Conservation (phyloP, 2,888 invertebrate species). For the Conomelus anceps region DNA sequence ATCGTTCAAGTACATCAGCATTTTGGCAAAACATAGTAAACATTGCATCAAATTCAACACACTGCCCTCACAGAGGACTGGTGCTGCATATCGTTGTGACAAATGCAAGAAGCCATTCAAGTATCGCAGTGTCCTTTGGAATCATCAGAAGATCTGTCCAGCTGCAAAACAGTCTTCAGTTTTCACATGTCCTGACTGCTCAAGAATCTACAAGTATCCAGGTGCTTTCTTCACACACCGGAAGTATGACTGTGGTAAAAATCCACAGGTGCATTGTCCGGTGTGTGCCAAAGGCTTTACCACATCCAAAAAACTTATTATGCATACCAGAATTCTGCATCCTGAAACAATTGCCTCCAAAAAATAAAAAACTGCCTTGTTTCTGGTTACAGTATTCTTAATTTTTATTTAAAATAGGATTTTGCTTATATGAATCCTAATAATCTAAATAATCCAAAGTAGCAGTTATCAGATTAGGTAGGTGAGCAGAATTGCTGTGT, state of each 20-base stretch:
- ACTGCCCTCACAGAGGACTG: not conserved
- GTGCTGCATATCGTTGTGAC: not conserved
- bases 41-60: not conserved
- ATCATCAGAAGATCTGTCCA: not conserved
- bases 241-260: slow-evolving; percentile 41
- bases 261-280: slow-evolving; percentile 39
- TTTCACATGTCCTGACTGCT: not conserved
- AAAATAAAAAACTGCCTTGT: not conserved
- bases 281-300: slow-evolving; percentile 39
- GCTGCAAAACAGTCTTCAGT: not conserved
- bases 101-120: not conserved
- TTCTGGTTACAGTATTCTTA: no score
- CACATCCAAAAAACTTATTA: not conserved
- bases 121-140: slow-evolving; percentile 1
- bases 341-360: not conserved
- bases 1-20: slow-evolving; percentile 22
- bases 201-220: not conserved
- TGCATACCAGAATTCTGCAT: not conserved
- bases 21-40: slow-evolving; percentile 22
- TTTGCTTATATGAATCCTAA: no score
- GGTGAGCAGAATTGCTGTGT: no score
- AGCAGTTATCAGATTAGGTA: no score
- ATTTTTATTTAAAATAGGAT: no score
- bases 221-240: slow-evolving; percentile 34
- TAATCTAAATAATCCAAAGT: no score